Conservation (phyloP, 1,140 invertebrate species). For the Mactra quadrangularis region DNA sequence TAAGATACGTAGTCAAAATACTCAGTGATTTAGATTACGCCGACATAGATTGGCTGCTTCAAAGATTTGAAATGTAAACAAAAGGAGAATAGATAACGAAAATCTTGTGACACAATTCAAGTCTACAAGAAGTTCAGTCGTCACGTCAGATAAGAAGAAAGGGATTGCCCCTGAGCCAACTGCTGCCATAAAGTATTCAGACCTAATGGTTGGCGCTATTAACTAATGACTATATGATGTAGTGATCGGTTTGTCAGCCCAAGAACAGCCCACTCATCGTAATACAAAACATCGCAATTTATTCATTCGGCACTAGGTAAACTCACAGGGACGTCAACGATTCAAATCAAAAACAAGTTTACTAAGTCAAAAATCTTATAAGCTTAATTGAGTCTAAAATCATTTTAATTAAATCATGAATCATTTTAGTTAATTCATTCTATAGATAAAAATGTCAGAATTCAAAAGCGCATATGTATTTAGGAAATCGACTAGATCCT, state of each 20-base stretch:
- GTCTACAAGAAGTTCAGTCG: not conserved
- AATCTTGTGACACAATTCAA: not conserved
- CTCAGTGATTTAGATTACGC: not conserved
- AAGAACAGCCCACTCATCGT: constrained; percentile 50
- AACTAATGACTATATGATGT: constrained; percentile 57
- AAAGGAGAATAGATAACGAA: not conserved
- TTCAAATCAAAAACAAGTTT: too few species aligned
- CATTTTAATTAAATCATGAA: too few species aligned
- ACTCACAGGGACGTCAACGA: too few species aligned
- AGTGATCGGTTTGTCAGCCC: constrained; percentile 4
- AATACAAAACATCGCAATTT: constrained; percentile 53
- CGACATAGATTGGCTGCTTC: not conserved
- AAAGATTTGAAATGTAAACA: not conserved
- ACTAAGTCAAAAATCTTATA: too few species aligned
- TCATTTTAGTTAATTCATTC: too few species aligned
- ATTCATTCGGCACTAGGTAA: too few species aligned
- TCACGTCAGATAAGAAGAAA: not conserved
- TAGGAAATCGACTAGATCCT: too few species aligned
- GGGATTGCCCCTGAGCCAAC: constrained; percentile 12
- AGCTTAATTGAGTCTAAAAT: too few species aligned
- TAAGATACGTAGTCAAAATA: constrained; percentile 2
- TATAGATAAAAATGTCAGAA: too few species aligned
- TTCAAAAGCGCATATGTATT: too few species aligned
- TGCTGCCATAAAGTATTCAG: constrained; percentile 9
- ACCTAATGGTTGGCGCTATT: not conserved